Base-by-base conservation (phyloP, 2,888 invertebrate species). In the Hypomecis punctinalis region DNA sequence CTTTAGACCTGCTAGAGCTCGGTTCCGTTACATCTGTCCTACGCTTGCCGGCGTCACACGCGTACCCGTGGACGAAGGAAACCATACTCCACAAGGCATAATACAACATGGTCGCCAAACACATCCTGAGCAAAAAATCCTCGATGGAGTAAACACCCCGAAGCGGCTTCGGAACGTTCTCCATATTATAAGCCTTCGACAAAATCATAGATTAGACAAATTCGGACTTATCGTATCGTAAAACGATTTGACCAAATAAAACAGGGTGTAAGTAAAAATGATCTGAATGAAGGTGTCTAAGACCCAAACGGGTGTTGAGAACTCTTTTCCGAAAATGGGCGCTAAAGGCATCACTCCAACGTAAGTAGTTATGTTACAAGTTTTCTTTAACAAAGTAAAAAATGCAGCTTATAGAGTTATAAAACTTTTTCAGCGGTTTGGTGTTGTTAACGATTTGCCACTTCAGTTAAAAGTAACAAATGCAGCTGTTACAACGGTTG, bases 241-340 rank as follows among this genome's bases (percentile, higher is more conserved):
- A 61, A 85, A 85, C 1, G 72, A 68, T 72, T 87, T 88, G 8
- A 86, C 81, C 55, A 88, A 75, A 73, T 84, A 85, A 70, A 88
- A 83, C 23, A 88, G 72, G 0, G 80, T 75, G 71, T 75, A 84
- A 3, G 88, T 86, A 63, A 88, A 86, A 5, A 85, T 6, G 1
- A 83, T 69, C 64, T 88, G 85, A 1, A 86, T 54, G 5, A 87
- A 62, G 10, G 78, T 73, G 43, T 85, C 79, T 1, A 81, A 46
- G 7, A 76, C 39, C 76, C 79, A 80, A 57, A 57, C 66, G 7
- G 71, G 63, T 5, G 72, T 42, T 4, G 54, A 8, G 39, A 66
- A 56, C 23, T 63, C 65, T 53, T 73, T 70, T 33, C 53, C 59
- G 36, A 66, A 59, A 51, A 66, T 62, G 51, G 62, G 66, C 53